Evolutionary conservation across 1,140 invertebrate species (phyloP).

Genomic region (Eumaeus atala): DNA sequence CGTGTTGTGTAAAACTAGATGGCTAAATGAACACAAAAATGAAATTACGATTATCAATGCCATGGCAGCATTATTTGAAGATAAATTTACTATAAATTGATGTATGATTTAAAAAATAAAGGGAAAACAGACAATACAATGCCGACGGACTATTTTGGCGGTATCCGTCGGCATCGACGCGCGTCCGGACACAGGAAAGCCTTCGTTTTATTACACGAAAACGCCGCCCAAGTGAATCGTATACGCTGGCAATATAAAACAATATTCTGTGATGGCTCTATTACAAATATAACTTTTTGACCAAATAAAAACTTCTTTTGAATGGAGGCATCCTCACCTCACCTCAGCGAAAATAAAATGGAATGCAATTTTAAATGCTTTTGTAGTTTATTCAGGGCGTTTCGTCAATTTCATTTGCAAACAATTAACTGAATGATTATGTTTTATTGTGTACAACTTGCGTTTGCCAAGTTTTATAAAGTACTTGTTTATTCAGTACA

Average conservation of each 20-base stretch:
- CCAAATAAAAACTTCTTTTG: not conserved
- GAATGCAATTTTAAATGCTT: not conserved
- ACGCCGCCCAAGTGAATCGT: constrained; percentile 36
- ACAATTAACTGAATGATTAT: not conserved
- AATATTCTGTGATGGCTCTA: constrained; percentile 6
- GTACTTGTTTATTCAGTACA: too few relatives aligned
- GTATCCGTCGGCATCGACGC: constrained; percentile 28
- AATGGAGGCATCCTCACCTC: not conserved
- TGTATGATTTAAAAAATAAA: constrained; percentile 4
- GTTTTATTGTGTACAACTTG: too few relatives aligned
- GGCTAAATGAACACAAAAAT: not conserved
- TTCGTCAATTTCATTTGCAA: not conserved
- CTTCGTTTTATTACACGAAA: constrained; percentile 52
- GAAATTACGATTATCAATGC: not conserved
- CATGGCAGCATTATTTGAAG: not conserved
- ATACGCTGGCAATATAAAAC: constrained; percentile 22
- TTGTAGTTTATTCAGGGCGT: not conserved
- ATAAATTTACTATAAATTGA: too few relatives aligned
- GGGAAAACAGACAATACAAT: constrained; percentile 19
- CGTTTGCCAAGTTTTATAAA: too few relatives aligned
- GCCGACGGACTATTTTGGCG: constrained; percentile 19
- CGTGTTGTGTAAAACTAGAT: too few relatives aligned
- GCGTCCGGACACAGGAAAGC: constrained; percentile 41
- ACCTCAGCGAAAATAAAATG: not conserved
- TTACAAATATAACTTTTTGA: constrained; percentile 1